Conservation (phyloP, 1,140 invertebrate genomes). For the Adelges cooleyi region DNA sequence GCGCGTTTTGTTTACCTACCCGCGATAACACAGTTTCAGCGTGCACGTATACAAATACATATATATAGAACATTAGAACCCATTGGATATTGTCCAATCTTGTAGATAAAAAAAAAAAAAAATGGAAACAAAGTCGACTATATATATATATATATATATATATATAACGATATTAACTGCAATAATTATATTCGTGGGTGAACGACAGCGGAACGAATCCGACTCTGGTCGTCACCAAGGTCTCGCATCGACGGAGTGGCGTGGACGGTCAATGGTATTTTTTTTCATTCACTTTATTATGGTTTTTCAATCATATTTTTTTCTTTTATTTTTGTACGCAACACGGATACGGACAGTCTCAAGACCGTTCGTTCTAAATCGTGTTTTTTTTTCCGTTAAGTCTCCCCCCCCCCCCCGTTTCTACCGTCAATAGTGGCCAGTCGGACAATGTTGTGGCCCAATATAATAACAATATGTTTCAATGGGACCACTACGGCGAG, state of each 20-base stretch:
- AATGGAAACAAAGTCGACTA: not conserved
- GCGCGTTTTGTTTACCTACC: conserved; percentile 7
- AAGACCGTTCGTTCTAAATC: no score
- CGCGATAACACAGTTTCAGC: no score
- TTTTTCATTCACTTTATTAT: not conserved
- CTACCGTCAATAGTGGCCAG: no score
- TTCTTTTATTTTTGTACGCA: not conserved
- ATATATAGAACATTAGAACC: conserved; percentile 24
- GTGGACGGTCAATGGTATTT: not conserved
- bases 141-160: no score
- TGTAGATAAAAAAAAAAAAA: not conserved
- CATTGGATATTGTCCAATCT: conserved; percentile 17
- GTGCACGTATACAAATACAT: not conserved
- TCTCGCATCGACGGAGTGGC: not conserved
- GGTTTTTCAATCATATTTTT: not conserved
- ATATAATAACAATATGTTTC: no score
- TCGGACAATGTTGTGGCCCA: no score
- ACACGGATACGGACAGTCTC: no score
- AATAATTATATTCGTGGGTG: conserved; percentile 13
- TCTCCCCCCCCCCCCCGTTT: no score
- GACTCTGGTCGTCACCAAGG: conserved; percentile 10
- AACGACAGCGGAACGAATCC: conserved; percentile 19
- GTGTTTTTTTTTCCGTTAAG: no score
- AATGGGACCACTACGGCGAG: no score
- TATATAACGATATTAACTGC: no score